A percentile compares a stretch with the other conserved stretches of the same genome.
Evolutionary conservation across 2,888 invertebrate genomes (phyloP).

Genomic region (Bombylius major): DNA sequence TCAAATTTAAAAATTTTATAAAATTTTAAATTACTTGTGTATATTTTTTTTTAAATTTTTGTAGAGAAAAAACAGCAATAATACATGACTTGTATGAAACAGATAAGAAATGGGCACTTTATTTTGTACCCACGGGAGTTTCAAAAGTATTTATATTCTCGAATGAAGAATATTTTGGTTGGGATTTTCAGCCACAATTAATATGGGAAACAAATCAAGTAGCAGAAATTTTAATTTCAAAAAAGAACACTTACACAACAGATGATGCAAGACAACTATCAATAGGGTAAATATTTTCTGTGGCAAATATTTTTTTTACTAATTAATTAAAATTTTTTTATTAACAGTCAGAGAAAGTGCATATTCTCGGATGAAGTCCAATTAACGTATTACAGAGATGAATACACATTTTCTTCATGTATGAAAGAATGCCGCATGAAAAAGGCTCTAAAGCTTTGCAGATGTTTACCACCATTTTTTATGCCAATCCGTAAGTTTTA

Average conservation of each 20-base stretch:
- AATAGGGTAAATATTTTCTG: conserved; percentile 26
- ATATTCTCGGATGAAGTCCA: conserved; percentile 55
- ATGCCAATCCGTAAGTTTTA: conserved; percentile 41
- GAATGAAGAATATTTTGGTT: conserved; percentile 55
- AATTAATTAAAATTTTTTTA: neutral
- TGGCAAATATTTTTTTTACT: neutral
- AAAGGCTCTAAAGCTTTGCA: conserved; percentile 47
- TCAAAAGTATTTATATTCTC: conserved; percentile 42
- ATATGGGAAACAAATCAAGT: conserved; percentile 45
- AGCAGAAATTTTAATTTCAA: conserved; percentile 42
- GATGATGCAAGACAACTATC: conserved; percentile 56
- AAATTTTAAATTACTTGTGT: neutral
- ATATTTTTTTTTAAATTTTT: neutral
- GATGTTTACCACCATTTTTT: conserved; percentile 62
- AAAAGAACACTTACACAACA: conserved; percentile 66
- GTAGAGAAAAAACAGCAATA: conserved; percentile 21
- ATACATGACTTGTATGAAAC: conserved; percentile 36
- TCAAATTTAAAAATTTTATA: conserved; percentile 5
- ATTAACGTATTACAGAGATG: conserved; percentile 42
- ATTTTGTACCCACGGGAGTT: conserved; percentile 28
- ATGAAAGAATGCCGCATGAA: conserved; percentile 63
- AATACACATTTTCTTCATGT: conserved; percentile 60
- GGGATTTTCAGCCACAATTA: conserved; percentile 56
- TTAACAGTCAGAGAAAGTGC: conserved; percentile 52
- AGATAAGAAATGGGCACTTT: conserved; percentile 36